These are phyloP conservation scores for Drosophila meridionalis DNA, from an alignment of 2,888 invertebrate species.

Conservation along the genomic window DNA sequence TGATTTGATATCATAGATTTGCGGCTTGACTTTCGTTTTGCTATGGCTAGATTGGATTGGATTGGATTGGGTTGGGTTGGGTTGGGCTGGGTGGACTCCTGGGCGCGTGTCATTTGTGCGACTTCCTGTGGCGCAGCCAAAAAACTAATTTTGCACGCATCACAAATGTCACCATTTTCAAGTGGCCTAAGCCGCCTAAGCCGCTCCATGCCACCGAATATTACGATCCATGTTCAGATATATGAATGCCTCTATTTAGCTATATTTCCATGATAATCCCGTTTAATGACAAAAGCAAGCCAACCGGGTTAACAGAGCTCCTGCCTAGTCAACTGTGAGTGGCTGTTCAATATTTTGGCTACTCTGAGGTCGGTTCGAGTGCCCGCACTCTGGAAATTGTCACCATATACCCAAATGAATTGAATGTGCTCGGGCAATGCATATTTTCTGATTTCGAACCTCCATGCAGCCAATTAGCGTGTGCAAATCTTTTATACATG, in stretches of 20 bases:
- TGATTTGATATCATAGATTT: conserved; percentile 49
- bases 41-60: background rate
- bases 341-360: conserved; percentile 72
- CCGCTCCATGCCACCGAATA: conserved; percentile 48
- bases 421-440: conserved; percentile 26
- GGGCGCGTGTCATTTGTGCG: conserved; percentile 69
- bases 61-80: background rate
- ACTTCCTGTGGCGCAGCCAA: conserved; percentile 61
- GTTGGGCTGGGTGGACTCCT: conserved; percentile 2
- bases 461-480: conserved; percentile 70
- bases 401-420: conserved; percentile 47
- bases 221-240: conserved; percentile 9
- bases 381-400: conserved; percentile 54
- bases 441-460: conserved; percentile 24
- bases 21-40: conserved; percentile 63
- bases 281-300: conserved; percentile 72
- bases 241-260: conserved; percentile 22
- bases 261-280: conserved; percentile 70
- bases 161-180: conserved; percentile 78
- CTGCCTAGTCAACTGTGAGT: conserved; percentile 53
- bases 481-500: conserved; percentile 75
- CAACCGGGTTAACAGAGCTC: conserved; percentile 36
- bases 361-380: conserved; percentile 72
- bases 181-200: conserved; percentile 74
- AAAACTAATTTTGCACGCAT: conserved; percentile 64